Evolutionary conservation across 1,140 invertebrate species (phyloP).

Genomic region (Halesus radiatus): DNA sequence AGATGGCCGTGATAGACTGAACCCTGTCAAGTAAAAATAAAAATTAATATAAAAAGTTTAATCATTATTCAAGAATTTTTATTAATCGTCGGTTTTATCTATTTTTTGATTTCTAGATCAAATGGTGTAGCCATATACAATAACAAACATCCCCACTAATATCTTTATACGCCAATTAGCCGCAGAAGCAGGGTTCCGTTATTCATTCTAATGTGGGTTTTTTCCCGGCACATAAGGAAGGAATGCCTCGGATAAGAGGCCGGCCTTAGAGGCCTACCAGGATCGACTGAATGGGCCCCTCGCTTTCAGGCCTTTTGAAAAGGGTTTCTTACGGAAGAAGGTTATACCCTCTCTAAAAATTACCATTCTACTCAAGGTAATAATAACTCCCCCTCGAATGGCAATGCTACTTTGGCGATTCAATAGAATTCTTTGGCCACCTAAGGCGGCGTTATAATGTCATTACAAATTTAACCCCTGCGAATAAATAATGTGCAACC

Average conservation of each 20-base stretch:
- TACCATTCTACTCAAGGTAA: conserved; percentile 43
- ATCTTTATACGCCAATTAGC: conserved; percentile 13
- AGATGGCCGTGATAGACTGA: too few species aligned
- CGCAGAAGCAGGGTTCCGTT: neutral
- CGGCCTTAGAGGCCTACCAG: conserved; percentile 30
- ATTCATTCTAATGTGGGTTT: conserved; percentile 22
- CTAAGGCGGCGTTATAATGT: neutral
- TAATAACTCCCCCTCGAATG: conserved; percentile 20
- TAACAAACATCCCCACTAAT: neutral
- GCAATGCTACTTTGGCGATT: conserved; percentile 24
- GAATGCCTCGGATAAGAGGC: conserved; percentile 32
- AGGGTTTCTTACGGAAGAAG: conserved; percentile 24
- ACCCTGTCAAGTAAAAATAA: too few species aligned
- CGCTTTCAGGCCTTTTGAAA: conserved; percentile 5
- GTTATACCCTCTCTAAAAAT: conserved; percentile 24
- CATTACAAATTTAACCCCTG: too few species aligned
- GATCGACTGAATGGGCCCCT: conserved; percentile 48
- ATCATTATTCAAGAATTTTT: too few species aligned
- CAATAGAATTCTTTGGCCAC: neutral
- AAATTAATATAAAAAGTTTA: too few species aligned
- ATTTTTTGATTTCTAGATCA: too few species aligned
- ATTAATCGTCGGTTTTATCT: too few species aligned
- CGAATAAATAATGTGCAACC: too few species aligned
- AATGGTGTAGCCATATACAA: too few species aligned
- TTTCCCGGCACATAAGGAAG: conserved; percentile 12